Evolutionary conservation across 2,888 invertebrate genomes (phyloP).

Genomic region (Sipunculus nudus): DNA sequence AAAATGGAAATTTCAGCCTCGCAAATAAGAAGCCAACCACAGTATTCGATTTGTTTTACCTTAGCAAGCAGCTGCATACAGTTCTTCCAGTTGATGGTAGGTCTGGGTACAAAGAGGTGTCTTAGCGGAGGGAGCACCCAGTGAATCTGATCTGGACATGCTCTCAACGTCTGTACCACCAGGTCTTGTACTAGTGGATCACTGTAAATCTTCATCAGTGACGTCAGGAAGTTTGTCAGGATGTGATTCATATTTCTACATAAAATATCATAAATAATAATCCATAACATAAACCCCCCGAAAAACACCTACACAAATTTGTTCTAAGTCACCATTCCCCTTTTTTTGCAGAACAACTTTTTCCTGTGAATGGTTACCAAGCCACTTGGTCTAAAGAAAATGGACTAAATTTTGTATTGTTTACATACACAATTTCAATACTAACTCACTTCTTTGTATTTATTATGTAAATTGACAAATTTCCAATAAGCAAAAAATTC

Average conservation of each 20-base stretch:
- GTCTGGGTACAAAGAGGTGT: slow-evolving; percentile 44
- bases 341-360: no score
- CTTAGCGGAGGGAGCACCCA: slow-evolving; percentile 46
- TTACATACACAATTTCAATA: no score
- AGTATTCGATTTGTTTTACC: slow-evolving; percentile 34
- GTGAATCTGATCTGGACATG: slow-evolving; percentile 54
- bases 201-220: slow-evolving; percentile 21
- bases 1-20: not conserved
- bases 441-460: no score
- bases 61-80: slow-evolving; percentile 47
- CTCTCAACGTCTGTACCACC: slow-evolving; percentile 42
- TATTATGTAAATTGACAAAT: no score
- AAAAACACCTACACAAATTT: no score
- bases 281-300: slow-evolving; percentile 45
- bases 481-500: no score
- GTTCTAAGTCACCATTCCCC: no score
- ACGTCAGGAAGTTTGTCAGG: slow-evolving; percentile 25
- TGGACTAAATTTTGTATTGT: no score
- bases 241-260: slow-evolving; percentile 40
- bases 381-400: no score
- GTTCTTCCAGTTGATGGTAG: slow-evolving; percentile 44
- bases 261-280: slow-evolving; percentile 40
- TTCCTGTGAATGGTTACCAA: no score
- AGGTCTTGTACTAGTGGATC: slow-evolving; percentile 42
- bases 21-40: not conserved